Percentiles rank a stretch among this genome's conserved stretches.
Conservation (phyloP, 2,113 vertebrate genomes). For the Oenanthe melanoleuca region DNA sequence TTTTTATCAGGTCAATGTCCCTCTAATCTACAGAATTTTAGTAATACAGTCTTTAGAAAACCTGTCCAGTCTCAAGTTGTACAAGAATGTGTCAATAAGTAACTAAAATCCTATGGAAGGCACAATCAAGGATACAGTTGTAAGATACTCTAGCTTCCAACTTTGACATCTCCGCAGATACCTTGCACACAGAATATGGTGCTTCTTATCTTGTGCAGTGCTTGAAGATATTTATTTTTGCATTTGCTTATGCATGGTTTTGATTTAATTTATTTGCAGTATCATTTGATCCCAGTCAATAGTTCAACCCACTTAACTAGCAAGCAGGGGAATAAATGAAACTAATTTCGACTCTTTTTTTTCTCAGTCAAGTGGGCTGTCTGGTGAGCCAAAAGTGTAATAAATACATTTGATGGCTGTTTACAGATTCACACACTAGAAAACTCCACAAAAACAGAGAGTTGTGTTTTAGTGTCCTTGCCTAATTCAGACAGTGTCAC, state of each 20-base stretch:
- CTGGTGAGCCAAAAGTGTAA: conserved; percentile 4
- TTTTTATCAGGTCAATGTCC: background rate
- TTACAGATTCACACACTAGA: background rate
- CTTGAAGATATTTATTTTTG: conserved; percentile 11
- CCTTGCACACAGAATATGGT: background rate
- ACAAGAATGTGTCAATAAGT: background rate
- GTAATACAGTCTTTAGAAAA: background rate
- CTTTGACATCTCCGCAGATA: background rate
- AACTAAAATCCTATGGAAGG: background rate
- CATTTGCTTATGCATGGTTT: background rate
- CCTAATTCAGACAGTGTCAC: background rate
- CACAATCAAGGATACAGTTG: background rate
- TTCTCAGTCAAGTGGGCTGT: conserved; percentile 20
- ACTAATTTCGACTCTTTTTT: background rate
- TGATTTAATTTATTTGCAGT: conserved; percentile 33
- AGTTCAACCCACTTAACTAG: background rate
- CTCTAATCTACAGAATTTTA: background rate
- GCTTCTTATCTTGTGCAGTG: background rate
- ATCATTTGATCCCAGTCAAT: conserved; percentile 22
- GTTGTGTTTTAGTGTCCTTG: background rate
- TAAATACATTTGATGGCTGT: conserved; percentile 38
- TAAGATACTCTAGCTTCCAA: background rate
- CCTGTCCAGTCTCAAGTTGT: rapidly evolving
- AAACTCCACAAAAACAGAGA: background rate
- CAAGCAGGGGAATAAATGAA: conserved; percentile 39